phyloP scores from a whole-genome alignment of 2,113 vertebrate genomes.

The Pteruthius melanotis region DNA sequence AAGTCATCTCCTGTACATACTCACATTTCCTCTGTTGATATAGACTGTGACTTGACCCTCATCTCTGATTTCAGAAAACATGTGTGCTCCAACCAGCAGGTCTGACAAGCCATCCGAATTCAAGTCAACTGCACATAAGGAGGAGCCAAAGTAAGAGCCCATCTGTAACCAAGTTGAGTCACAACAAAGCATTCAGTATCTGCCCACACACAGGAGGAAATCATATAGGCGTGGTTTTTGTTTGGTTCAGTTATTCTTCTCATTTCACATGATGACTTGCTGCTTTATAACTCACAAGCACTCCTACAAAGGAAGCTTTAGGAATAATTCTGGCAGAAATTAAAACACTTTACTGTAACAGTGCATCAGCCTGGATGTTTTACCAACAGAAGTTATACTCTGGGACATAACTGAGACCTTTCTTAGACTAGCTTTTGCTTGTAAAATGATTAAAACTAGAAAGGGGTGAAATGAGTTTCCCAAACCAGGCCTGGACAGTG shows the following conservation, averaged over 20 bases:
- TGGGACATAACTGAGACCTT: neutral
- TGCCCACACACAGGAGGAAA: constrained; percentile 42
- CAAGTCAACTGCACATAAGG: constrained; percentile 98
- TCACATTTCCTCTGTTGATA: constrained; percentile 96
- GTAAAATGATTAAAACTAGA: neutral
- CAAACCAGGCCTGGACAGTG: neutral
- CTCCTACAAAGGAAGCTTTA: neutral
- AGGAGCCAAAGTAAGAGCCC: constrained; percentile 99
- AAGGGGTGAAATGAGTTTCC: neutral
- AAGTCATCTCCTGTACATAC: constrained; percentile 57
- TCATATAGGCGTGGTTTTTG: neutral
- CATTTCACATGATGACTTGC: neutral
- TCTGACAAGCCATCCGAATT: constrained; percentile 94
- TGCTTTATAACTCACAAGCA: neutral
- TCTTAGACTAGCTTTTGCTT: neutral
- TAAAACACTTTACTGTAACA: neutral
- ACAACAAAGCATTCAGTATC: constrained; percentile 86
- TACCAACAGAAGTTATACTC: neutral
- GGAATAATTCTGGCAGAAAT: neutral
- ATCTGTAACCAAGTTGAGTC: constrained; percentile 94
- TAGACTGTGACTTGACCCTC: constrained; percentile 96
- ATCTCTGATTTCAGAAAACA: constrained; percentile 94
- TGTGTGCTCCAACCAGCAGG: constrained; percentile 96
- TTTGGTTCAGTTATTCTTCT: neutral
- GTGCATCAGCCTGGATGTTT: neutral